Base-by-base conservation (phyloP, 2,113 vertebrate genomes). In the Pao palembangensis region DNA sequence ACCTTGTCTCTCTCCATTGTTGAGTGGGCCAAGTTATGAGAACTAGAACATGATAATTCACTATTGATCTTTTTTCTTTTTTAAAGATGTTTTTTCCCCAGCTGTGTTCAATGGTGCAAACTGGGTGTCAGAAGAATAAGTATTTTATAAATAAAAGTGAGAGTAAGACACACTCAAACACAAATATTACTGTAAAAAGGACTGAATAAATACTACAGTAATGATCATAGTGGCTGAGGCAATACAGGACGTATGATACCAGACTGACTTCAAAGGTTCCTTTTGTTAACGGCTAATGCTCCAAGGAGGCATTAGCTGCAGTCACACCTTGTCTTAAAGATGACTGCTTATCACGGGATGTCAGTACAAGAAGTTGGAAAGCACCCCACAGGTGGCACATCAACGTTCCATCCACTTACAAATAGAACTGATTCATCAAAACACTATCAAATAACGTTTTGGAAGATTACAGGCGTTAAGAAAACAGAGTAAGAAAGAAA, bases 1-100 rank as follows among this genome's bases (percentile, higher is more conserved):
- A 95, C 93, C 93, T 93, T 94, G 93, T 94, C 92, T 92, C 91
- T 90, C 92, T 90, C 90, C 91, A 92, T 93, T 92, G 93, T 93
- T 87, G 91, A 92, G 89, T 78, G 85, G 87, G 88, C 89, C 91
- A 82, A 93, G 88, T 94, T 94, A 94, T 93, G 93, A 93, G 92
- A 81, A 91, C 84, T 67, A 89, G 89, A 90, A 92, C 91, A 91
- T 92, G 92, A 92, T 92, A 90, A 93, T 94, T 93, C 90, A 87
- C 88, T 92, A 93, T 93, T 90, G 93, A 95, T 94, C 91, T 82
- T 3, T 18, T 84, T 85, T 76, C 67, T n/a, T n/a, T n/a, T n/a
- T n/a, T n/a, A n/a, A n/a, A n/a, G n/a, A n/a, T n/a, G 51, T 58
- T 64, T 55, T 54, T 8, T 5, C 8, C 23, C 23, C 12, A 44